Evolutionary conservation across 2,888 invertebrate genomes (phyloP), one percentile per base, ranked within the genome.

Genomic region (Cheilosia grossa): DNA sequence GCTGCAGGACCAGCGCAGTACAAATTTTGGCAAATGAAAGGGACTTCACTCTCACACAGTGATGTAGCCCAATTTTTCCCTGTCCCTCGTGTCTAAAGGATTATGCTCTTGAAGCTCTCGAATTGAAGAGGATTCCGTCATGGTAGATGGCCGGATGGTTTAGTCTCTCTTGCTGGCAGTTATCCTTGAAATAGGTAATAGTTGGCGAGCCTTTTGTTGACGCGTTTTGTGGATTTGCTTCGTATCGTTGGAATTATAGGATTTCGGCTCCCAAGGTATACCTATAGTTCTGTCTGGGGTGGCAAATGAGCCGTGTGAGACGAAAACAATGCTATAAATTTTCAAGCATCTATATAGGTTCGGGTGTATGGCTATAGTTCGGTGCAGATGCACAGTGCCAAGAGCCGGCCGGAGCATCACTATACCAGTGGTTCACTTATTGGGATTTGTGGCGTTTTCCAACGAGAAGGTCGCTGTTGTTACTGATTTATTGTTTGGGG

Each of bases 101-200:
- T 83, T 83, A 79, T 73, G 7, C 19, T 59, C 64, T 80, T 54
- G 64, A 79, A 80, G 69, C 80, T 80, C 61, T 75, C 74, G 64
- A 74, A 80, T 75, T 70, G 69, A 83, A 47, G 69, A 83, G 74
- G 80, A 83, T 83, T 83, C 40, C 59, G 83, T 83, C 83, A 83
- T 80, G 80, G 74, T 80, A 74, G 42, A 83, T 79, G 67, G 33
- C 69, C 47, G 63, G 61, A 66, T 82, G 54, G 37, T 44, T 27
- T 74, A 40, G 54, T 40, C 56, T 67, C 69, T 61, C 37, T 47
- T 42, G 70, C 44, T 72, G 70, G 67, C 49, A 47, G 58, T 64
- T 80, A 80, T 80, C 69, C 74, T 83, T 83, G 80, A 83, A 83
- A 80, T 74, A 83, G 83, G 83, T 83, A 82, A 79, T 79, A 79